These are phyloP conservation scores for Embidobia sp. DNA, from an alignment of 2,888 invertebrate species.

Conservation along the genomic window DNA sequence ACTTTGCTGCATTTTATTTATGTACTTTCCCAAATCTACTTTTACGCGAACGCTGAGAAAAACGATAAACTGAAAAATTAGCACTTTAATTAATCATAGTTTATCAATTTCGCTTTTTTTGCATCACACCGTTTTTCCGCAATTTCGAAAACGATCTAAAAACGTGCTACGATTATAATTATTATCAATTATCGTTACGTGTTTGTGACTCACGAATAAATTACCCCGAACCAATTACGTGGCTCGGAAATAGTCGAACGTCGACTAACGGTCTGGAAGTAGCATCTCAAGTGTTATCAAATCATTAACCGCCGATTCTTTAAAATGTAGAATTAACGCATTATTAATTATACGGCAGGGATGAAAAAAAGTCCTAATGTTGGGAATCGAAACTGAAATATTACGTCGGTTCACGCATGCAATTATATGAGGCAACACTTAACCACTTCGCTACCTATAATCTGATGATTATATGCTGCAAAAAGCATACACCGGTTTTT, in stretches of 20 bases:
- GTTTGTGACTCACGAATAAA: constrained; percentile 36
- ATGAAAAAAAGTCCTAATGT: constrained; percentile 39
- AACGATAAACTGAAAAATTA: no score
- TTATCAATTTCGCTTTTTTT: no score
- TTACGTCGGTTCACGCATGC: constrained; percentile 47
- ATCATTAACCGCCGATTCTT: constrained; percentile 42
- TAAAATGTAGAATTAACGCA: constrained; percentile 55
- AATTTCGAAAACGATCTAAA: no score
- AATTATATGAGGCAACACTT: constrained; percentile 46
- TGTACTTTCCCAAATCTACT: no score
- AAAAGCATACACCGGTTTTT: constrained; percentile 47
- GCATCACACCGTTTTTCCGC: no score
- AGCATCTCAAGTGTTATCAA: constrained; percentile 50
- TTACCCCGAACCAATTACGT: constrained; percentile 43
- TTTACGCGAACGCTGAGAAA: no score
- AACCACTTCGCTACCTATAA: constrained; percentile 56
- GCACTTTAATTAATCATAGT: no score
- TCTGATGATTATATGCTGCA: constrained; percentile 54
- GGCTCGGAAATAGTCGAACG: constrained; percentile 23
- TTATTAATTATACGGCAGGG: constrained; percentile 53
- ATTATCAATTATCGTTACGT: constrained; percentile 32
- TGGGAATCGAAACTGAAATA: constrained; percentile 57
- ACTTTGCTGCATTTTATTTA: no score
- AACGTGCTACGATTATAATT: constrained; percentile 27
- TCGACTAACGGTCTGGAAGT: constrained; percentile 24